phyloP scores from a whole-genome alignment of 1,140 invertebrate genomes.

The Trichonephila inaurata region DNA sequence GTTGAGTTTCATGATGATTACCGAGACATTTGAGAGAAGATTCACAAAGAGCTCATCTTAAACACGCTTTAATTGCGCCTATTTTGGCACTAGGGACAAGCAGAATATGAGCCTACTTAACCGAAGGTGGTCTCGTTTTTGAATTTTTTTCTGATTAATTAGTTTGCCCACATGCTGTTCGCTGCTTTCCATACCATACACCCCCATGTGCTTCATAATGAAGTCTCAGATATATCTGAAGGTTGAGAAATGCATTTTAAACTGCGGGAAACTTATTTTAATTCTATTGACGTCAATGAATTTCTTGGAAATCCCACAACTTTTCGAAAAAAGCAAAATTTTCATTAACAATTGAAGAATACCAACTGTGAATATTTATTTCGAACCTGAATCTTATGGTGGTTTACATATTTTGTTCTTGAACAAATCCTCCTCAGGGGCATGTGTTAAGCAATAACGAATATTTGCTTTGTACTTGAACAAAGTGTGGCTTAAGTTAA shows the following conservation, averaged over 20 bases:
- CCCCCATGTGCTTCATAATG: background rate
- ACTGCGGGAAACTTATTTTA: background rate
- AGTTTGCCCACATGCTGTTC: background rate
- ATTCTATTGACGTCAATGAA: background rate
- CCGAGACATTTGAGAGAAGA: background rate
- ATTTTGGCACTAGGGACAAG: background rate
- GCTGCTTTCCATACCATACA: background rate
- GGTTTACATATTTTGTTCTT: too few species aligned
- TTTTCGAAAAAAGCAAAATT: background rate
- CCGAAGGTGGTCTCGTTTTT: background rate
- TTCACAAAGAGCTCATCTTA: background rate
- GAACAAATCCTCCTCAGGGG: too few species aligned
- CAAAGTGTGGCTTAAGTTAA: too few species aligned
- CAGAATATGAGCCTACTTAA: background rate
- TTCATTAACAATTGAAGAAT: background rate
- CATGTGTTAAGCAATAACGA: too few species aligned
- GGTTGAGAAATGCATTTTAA: background rate
- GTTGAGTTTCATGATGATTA: background rate
- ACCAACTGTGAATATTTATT: too few species aligned
- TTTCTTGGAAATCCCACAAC: background rate
- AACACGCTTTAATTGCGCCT: background rate
- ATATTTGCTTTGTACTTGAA: too few species aligned
- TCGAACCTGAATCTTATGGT: too few species aligned
- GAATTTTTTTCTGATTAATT: background rate
- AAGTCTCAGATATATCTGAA: background rate